Evolutionary conservation across 1,140 invertebrate genomes (phyloP).

Genomic region (Drosophila ambigua): DNA sequence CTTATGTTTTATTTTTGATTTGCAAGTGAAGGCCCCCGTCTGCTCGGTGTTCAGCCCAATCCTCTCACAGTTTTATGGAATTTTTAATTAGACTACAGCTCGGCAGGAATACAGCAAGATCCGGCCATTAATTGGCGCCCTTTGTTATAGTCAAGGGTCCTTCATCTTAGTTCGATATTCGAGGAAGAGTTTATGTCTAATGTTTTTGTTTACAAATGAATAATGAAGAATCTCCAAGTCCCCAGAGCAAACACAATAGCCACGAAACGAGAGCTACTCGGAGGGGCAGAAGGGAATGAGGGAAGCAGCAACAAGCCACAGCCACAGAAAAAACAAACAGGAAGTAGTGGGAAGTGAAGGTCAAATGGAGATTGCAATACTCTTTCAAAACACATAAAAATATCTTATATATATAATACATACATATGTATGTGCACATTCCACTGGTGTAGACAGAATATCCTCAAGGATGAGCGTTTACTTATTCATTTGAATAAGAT

Average conservation of each 20-base stretch:
- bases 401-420: too few relatives aligned
- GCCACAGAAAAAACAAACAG: slow-evolving; percentile 7
- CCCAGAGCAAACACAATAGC: neutral
- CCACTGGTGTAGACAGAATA: too few relatives aligned
- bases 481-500: too few relatives aligned
- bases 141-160: slow-evolving; percentile 13
- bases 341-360: neutral
- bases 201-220: neutral
- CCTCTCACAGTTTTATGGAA: slow-evolving; percentile 58
- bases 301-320: neutral
- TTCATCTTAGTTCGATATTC: slow-evolving; percentile 9
- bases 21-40: slow-evolving; percentile 22
- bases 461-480: too few relatives aligned
- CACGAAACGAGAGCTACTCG: slow-evolving; percentile 12
- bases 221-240: neutral
- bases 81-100: slow-evolving; percentile 68
- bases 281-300: too few relatives aligned
- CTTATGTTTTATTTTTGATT: slow-evolving; percentile 41
- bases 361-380: too few relatives aligned
- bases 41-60: neutral
- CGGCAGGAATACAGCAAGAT: slow-evolving; percentile 13
- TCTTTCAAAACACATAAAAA: too few relatives aligned
- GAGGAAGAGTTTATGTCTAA: neutral
- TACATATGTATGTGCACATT: neutral
- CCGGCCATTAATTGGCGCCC: slow-evolving; percentile 8